A percentile compares a stretch with the other conserved stretches of the same genome.
Evolutionary conservation across 1,140 invertebrate genomes (phyloP).

Genomic region (Bradynema listronoti): DNA sequence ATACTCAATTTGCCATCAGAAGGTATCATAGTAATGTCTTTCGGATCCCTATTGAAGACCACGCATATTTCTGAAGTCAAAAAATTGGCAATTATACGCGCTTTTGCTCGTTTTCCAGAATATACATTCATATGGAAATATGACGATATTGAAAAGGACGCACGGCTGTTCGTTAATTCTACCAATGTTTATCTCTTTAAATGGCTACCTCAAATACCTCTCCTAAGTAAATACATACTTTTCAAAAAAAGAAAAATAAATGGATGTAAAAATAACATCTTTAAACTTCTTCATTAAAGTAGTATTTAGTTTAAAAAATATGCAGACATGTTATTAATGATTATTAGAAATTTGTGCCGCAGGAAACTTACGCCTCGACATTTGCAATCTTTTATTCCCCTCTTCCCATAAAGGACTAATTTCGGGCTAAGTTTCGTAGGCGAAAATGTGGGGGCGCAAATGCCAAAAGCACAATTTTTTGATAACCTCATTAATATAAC

Average conservation of each 20-base stretch:
- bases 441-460: too few species aligned
- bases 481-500: too few species aligned
- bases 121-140: slow-evolving; percentile 41
- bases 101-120: slow-evolving; percentile 28
- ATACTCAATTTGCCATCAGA: slow-evolving; percentile 15
- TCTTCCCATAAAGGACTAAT: slow-evolving; percentile 15
- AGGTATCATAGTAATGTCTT: slow-evolving; percentile 35
- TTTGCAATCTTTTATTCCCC: too few species aligned
- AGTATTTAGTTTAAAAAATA: slow-evolving; percentile 1
- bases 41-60: slow-evolving; percentile 36
- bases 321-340: background rate
- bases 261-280: background rate
- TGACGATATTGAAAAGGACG: slow-evolving; percentile 24
- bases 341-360: slow-evolving; percentile 16
- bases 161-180: slow-evolving; percentile 12
- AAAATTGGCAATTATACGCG: slow-evolving; percentile 21
- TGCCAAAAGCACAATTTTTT: too few species aligned
- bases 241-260: slow-evolving; percentile 1
- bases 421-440: too few species aligned
- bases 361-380: too few species aligned
- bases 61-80: slow-evolving; percentile 15
- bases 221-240: slow-evolving; percentile 21
- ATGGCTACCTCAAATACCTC: slow-evolving; percentile 33
- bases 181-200: slow-evolving; percentile 25
- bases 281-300: background rate